These are phyloP conservation scores for Spodoptera picta DNA, from an alignment of 2,888 invertebrate species.

Conservation along the genomic window DNA sequence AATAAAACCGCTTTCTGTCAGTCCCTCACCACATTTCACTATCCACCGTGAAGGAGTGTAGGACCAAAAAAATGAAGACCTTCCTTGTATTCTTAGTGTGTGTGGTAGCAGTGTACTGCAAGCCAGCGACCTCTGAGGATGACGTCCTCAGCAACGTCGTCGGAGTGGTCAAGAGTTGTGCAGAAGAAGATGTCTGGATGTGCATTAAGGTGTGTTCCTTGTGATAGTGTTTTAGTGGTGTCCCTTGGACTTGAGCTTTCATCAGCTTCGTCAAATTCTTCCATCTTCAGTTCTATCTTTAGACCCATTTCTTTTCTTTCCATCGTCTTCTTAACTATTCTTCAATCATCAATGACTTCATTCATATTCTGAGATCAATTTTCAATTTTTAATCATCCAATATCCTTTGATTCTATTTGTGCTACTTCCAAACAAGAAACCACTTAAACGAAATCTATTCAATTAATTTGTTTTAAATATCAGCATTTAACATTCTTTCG, in stretches of 20 bases:
- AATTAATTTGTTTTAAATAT: not conserved
- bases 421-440: constrained; percentile 1
- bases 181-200: constrained; percentile 90
- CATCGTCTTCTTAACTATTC: not conserved
- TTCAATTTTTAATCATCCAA: not conserved
- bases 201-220: constrained; percentile 91
- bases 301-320: not conserved
- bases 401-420: not conserved
- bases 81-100: constrained; percentile 84
- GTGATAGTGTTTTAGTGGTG: constrained; percentile 66
- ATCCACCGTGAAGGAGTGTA: constrained; percentile 68
- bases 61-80: constrained; percentile 80
- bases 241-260: constrained; percentile 11
- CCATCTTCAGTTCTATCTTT: not conserved
- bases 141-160: constrained; percentile 89
- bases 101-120: constrained; percentile 82
- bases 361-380: not conserved
- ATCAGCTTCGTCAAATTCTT: not conserved
- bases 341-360: not conserved
- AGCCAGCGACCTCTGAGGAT: constrained; percentile 86
- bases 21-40: constrained; percentile 80
- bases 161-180: constrained; percentile 91
- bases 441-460: not conserved
- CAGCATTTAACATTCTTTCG: too few relatives aligned
- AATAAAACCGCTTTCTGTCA: constrained; percentile 82